Conservation (phyloP, 2,113 vertebrate genomes). For the Podocnemis expansa region DNA sequence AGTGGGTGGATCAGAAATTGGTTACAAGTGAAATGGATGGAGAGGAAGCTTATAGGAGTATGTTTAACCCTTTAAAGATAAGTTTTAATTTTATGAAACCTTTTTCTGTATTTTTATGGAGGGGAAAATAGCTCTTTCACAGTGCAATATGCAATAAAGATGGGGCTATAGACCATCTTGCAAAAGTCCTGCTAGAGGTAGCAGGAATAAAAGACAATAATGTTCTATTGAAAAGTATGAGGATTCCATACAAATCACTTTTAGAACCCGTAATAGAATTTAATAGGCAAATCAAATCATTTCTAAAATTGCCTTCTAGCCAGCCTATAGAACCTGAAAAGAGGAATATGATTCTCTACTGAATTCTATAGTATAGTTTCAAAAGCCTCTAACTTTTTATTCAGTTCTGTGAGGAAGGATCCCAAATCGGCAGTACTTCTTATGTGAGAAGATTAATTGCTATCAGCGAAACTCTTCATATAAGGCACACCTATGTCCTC, state of each 20-base stretch:
- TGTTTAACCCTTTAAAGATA: conserved; percentile 24
- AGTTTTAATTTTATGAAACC: not conserved
- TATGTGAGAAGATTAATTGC: not conserved
- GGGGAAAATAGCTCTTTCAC: rapidly evolving
- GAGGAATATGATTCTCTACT: not conserved
- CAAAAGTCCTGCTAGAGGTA: not conserved
- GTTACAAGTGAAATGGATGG: not conserved
- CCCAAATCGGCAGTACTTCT: not conserved
- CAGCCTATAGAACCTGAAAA: conserved; percentile 25
- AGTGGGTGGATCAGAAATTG: not conserved
- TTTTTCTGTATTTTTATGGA: no score
- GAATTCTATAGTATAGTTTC: not conserved
- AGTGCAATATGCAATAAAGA: not conserved
- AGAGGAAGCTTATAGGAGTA: not conserved
- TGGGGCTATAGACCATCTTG: not conserved
- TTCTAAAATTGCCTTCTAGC: conserved; percentile 7
- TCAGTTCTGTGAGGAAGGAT: not conserved
- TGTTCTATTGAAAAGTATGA: not conserved
- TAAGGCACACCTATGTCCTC: not conserved
- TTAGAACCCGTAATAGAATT: not conserved
- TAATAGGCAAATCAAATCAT: not conserved
- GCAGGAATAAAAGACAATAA: not conserved
- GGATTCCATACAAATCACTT: not conserved
- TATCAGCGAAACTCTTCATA: not conserved
- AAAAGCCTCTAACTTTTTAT: not conserved